Conservation (phyloP, 64 coral and sea anemone genomes). For the Montipora foliosa region DNA sequence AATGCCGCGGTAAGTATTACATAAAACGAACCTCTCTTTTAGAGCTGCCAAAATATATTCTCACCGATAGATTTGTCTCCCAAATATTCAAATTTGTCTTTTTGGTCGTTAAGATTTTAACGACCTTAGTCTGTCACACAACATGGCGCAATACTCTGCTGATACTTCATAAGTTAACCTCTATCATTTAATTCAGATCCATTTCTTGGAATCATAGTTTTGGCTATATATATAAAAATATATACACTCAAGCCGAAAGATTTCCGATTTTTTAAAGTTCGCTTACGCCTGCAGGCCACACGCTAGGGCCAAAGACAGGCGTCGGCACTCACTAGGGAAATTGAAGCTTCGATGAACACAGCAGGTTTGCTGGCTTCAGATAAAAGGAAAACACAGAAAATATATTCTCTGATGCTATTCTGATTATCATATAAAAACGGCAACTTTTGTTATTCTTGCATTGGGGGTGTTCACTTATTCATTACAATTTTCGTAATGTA, state of each 20-base stretch:
- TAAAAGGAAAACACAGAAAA: too few species aligned
- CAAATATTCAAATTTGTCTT: conserved; percentile 29
- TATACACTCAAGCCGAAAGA: neutral
- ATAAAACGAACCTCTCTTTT: neutral
- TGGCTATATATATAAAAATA: neutral
- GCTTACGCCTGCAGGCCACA: neutral
- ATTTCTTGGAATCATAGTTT: neutral
- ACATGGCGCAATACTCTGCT: neutral
- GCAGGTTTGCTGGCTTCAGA: too few species aligned
- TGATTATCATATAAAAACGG: too few species aligned
- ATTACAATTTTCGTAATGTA: too few species aligned
- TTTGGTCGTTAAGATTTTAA: conserved; percentile 9
- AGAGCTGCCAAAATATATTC: neutral
- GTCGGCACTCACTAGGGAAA: neutral
- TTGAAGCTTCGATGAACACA: too few species aligned
- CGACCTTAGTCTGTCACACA: conserved; percentile 15
- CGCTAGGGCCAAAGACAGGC: neutral
- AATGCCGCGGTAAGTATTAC: conserved; percentile 23
- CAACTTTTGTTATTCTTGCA: too few species aligned
- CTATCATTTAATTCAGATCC: neutral
- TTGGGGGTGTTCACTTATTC: too few species aligned
- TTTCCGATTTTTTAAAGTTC: neutral
- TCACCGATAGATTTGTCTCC: neutral
- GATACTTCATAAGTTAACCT: neutral
- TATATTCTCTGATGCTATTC: too few species aligned